Conservation (phyloP, 2,888 invertebrate species). For the Laothoe populi region DNA sequence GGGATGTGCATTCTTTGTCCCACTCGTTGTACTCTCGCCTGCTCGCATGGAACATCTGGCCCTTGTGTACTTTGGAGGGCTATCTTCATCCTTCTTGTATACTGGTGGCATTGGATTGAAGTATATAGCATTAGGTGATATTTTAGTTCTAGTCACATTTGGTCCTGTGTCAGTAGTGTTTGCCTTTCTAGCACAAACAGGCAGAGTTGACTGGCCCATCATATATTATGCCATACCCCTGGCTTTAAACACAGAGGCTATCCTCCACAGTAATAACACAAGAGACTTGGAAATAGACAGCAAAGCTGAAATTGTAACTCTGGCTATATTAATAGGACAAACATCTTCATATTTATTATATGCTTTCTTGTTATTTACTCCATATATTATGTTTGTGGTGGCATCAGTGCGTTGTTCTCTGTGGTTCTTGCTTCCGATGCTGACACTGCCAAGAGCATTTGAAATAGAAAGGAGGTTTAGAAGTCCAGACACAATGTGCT, state of each 20-base stretch:
- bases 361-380: slow-evolving; percentile 94
- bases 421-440: slow-evolving; percentile 95
- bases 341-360: slow-evolving; percentile 96
- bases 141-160: slow-evolving; percentile 95
- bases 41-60: slow-evolving; percentile 98
- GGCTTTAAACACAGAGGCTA: slow-evolving; percentile 97
- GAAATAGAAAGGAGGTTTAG: slow-evolving; percentile 95
- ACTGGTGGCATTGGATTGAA: slow-evolving; percentile 98
- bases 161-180: slow-evolving; percentile 97
- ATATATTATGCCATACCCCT: slow-evolving; percentile 97
- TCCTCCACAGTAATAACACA: slow-evolving; percentile 97
- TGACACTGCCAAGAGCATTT: slow-evolving; percentile 95
- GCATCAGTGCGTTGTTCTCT: slow-evolving; percentile 92
- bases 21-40: slow-evolving; percentile 91
- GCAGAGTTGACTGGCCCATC: slow-evolving; percentile 94
- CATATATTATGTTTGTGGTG: slow-evolving; percentile 95
- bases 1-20: slow-evolving; percentile 93
- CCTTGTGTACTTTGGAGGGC: slow-evolving; percentile 96
- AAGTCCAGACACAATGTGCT: slow-evolving; percentile 89
- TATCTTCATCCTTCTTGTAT: slow-evolving; percentile 97
- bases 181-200: slow-evolving; percentile 96
- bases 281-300: slow-evolving; percentile 95
- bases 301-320: slow-evolving; percentile 95
- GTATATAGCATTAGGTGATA: slow-evolving; percentile 97
- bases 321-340: slow-evolving; percentile 96